Percentiles rank a stretch among this genome's conserved stretches.
phyloP scores from a whole-genome alignment of 2,113 vertebrate genomes.

The Clinocottus analis region DNA sequence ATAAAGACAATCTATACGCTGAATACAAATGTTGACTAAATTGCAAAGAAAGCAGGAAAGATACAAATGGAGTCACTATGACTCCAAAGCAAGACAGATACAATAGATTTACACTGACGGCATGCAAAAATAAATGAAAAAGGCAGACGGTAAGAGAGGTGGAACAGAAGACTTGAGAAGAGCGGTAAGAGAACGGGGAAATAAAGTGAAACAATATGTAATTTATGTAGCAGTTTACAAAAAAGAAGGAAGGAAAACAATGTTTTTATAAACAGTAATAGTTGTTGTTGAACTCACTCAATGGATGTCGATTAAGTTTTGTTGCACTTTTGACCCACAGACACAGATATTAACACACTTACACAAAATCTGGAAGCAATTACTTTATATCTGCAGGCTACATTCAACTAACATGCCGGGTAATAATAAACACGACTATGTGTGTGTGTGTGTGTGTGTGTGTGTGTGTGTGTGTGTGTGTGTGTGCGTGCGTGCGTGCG shows the following conservation, averaged over 20 bases:
- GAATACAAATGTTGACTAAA: background rate
- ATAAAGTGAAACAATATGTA: background rate
- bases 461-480: constrained; percentile 2
- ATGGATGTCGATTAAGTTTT: background rate
- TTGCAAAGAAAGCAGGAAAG: background rate
- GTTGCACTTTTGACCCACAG: constrained; percentile 35
- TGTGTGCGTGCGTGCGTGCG: constrained; percentile 4
- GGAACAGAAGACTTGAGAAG: background rate
- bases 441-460: constrained; percentile 3
- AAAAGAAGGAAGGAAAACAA: background rate
- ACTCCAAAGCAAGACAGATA: background rate
- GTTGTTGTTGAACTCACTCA: background rate
- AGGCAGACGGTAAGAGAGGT: background rate
- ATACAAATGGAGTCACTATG: background rate
- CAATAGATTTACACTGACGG: background rate
- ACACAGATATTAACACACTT: background rate
- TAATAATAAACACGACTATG: constrained; percentile 72
- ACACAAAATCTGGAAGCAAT: constrained; percentile 76
- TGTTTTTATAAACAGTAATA: background rate
- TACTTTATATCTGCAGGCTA: constrained; percentile 69
- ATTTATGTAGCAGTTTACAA: background rate
- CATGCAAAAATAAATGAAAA: too few species aligned
- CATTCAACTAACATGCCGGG: constrained; percentile 50
- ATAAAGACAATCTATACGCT: background rate
- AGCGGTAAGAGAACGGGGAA: background rate